Evolutionary conservation across 2,888 invertebrate species (phyloP), one percentile per base, ranked within the genome.

Genomic region (Eupithecia pulchellata): DNA sequence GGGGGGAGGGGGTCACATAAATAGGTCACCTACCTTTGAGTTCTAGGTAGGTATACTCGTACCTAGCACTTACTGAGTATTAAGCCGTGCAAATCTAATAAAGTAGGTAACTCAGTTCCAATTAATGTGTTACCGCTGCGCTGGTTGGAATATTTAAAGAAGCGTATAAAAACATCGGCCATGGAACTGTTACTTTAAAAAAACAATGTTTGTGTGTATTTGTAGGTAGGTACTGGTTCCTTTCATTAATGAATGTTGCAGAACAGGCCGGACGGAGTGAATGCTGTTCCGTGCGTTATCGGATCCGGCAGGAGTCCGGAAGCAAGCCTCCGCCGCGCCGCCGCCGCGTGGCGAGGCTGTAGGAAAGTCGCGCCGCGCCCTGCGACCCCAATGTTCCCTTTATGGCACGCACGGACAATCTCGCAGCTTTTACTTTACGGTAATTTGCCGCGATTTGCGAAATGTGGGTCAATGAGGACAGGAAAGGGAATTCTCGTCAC

Each of bases 361-460:
- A 2, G 20, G 47, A 20, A 47, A 20, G 47, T 20, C 47, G 20
- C 47, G 47, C 47, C 47, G 52, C 52, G 52, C 52, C 52, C 52
- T 25, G 52, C 52, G 52, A 52, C 52, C 20, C 52, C 2, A 11
- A 52, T 25, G 25, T 25, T 4, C 52, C 52, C 25, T 52, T 52
- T 25, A 25, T 52, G 52, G 52, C 52, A 25, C 25, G 52, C 52
- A 52, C 52, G 52, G 52, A 52, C 52, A 52, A 52, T 25, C 52
- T 25, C 20, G 13, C 47, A 52, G 52, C 52, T 52, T 52, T 52
- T 52, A 52, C 25, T 25, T 11, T 25, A 25, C 11, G 52, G 52
- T 13, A 0, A 52, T 52, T 47, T 47, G 20, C 20, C 11, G 20
- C 9, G 20, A 20, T 11, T 52, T 4, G 52, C 4, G 52, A 25